Evolutionary conservation across 1,140 invertebrate genomes (phyloP).

Genomic region (Philotrypesis tridentata): DNA sequence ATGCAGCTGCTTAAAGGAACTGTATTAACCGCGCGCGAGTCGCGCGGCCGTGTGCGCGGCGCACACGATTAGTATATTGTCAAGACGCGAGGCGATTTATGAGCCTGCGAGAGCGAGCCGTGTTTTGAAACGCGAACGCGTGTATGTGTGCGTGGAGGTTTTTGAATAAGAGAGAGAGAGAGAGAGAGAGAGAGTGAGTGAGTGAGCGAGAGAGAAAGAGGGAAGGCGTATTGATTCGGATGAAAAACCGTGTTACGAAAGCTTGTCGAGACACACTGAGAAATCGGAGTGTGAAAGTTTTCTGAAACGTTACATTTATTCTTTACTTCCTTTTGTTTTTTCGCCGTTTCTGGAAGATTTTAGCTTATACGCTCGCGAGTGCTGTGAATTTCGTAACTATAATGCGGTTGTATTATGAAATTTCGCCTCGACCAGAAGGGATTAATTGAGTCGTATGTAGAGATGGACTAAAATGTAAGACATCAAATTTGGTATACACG

Average conservation of each 20-base stretch:
- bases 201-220: not conserved
- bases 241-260: constrained; percentile 26
- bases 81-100: constrained; percentile 37
- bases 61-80: constrained; percentile 40
- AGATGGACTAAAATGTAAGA: too few species aligned
- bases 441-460: too few species aligned
- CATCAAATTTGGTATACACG: too few species aligned
- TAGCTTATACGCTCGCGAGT: too few species aligned
- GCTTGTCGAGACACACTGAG: constrained; percentile 18
- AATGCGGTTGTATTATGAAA: not conserved
- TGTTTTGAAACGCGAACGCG: constrained; percentile 10
- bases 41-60: not conserved
- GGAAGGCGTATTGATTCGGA: not conserved
- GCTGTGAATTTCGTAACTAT: not conserved
- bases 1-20: constrained; percentile 22
- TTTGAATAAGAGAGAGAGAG: not conserved
- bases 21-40: constrained; percentile 6
- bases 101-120: not conserved
- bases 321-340: not conserved
- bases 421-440: too few species aligned
- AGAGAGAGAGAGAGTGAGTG: not conserved
- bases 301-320: not conserved
- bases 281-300: not conserved
- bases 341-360: not conserved
- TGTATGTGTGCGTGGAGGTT: not conserved